These are phyloP conservation scores for Mustelus asterias DNA, from an alignment of 2,113 vertebrate genomes.

Conservation along the genomic window DNA sequence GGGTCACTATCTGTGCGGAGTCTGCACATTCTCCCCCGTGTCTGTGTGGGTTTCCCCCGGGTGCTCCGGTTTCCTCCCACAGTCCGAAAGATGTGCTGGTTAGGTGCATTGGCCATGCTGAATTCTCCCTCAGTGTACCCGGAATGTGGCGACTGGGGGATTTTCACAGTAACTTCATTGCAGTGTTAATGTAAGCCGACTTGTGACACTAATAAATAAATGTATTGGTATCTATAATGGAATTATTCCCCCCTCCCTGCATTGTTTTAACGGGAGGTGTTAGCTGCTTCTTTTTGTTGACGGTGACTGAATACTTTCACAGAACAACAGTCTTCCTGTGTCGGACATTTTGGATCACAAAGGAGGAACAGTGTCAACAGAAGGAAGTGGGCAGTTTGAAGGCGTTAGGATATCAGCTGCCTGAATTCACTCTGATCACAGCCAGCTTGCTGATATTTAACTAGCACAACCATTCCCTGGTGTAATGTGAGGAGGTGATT, in stretches of 20 bases:
- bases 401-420: not conserved
- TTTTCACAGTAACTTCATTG: no score
- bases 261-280: no score
- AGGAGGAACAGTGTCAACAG: not conserved
- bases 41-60: no score
- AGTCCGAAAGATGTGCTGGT: no score
- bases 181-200: no score
- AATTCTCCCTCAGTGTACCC: no score
- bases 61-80: no score
- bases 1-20: no score
- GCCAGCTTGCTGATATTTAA: not conserved
- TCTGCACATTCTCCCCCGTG: no score
- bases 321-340: not conserved
- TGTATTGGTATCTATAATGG: not conserved
- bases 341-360: not conserved
- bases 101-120: no score
- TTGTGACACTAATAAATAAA: no score
- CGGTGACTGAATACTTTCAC: not conserved
- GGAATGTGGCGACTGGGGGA: no score
- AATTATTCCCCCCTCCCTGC: not conserved
- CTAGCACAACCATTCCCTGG: not conserved
- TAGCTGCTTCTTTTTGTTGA: not conserved
- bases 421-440: not conserved
- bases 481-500: not conserved
- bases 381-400: not conserved